Evolutionary conservation across 2,797 vertebrate species (phyloP), one percentile per base, ranked within the genome.

Genomic region (Enteromius argenteus): DNA sequence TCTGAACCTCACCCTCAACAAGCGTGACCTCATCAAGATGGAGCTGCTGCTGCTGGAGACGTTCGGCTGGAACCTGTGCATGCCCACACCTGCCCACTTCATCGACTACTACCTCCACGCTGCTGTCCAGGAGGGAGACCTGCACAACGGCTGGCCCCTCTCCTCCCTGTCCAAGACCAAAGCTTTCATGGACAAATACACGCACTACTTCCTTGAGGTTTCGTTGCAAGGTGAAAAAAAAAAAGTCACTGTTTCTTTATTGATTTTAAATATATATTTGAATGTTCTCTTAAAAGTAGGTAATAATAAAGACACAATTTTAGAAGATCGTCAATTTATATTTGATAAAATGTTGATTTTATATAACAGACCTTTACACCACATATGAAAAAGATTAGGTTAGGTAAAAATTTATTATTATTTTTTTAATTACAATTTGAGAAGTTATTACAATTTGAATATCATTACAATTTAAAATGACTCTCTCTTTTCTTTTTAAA

Each of bases 51-150:
- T 99, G 79, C 94, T 98, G 85, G 96, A 97, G 91, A 96, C 95
- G 17, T 97, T 99, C 30, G 86, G 92, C 90, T 99, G 97, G 97
- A 97, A 97, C 90, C 94, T 99, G 76, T 97, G 97, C 90, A 94
- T 98, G 93, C 97, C 97, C 85, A 99, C 97, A 0, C 95, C 97
- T 0, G 97, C 97, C 42, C 97, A 98, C 92, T 99, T 97, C 90
- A 96, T 97, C 17, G 97, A 97, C 94, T 98, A 97, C 95, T 99
- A 98, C 96, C 97, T 99, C 92, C 92, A 91, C 17, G 95, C 93
- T 77, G 96, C 97, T 0, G 83, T 96, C 90, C 95, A 95, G 44
- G 96, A 97, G 85, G 94, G 94, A 0, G 97, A 98, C 92, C 94
- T 97, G 56, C 95, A 96, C 94, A 96, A 96, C 0, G 94, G 96